A percentile compares a stretch with the other conserved stretches of the same genome.
Evolutionary conservation across 64 coral and sea anemone genomes (phyloP).

Genomic region (Montipora efflorescens): DNA sequence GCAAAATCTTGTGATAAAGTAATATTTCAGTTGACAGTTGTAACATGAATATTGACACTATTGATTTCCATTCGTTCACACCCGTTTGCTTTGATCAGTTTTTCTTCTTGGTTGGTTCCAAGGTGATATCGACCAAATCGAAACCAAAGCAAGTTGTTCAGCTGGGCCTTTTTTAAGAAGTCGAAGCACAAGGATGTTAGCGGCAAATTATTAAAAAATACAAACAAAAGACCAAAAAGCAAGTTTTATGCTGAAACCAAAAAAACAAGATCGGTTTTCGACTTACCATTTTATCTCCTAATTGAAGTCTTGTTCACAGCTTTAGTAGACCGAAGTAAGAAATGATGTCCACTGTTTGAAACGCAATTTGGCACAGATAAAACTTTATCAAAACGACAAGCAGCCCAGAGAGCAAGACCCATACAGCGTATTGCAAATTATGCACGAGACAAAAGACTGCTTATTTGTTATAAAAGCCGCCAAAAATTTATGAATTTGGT

Average conservation of each 20-base stretch:
- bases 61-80: not conserved
- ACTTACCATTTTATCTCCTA: not conserved
- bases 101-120: not conserved
- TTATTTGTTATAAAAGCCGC: not conserved
- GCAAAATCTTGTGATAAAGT: not conserved
- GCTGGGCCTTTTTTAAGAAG: no score
- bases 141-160: no score
- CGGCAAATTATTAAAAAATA: no score
- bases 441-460: constrained; percentile 22
- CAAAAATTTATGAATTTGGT: constrained; percentile 29
- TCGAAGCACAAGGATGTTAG: no score
- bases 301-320: not conserved
- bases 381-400: not conserved
- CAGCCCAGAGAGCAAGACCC: not conserved
- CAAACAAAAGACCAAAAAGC: no score
- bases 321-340: not conserved
- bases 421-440: constrained; percentile 10
- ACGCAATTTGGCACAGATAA: not conserved
- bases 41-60: not conserved
- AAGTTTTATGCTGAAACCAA: no score
- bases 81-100: not conserved
- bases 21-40: not conserved
- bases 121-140: not conserved
- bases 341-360: not conserved
- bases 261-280: not conserved